Evolutionary conservation across 2,113 vertebrate species (phyloP).

Genomic region (Perccottus glenii): DNA sequence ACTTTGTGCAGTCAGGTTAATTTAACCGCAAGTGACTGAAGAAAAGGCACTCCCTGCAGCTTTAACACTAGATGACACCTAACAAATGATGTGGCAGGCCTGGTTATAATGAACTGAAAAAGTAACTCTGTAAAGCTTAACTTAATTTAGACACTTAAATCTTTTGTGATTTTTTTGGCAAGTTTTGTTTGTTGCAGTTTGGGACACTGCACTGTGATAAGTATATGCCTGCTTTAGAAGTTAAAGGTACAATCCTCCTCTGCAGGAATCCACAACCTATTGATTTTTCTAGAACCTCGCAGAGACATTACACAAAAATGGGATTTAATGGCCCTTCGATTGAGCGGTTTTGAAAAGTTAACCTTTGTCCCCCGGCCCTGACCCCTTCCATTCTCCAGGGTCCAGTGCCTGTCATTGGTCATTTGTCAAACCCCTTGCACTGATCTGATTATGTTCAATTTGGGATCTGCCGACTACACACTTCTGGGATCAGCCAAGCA

Average conservation of each 20-base stretch:
- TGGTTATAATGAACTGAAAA: no score
- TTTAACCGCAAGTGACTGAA: no score
- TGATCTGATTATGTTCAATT: conserved; percentile 79
- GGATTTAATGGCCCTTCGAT: conserved; percentile 78
- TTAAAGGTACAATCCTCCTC: neutral
- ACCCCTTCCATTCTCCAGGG: conserved; percentile 70
- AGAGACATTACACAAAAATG: conserved; percentile 69
- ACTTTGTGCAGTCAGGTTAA: no score
- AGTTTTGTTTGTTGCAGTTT: no score
- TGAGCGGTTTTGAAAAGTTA: conserved; percentile 74
- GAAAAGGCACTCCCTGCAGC: no score
- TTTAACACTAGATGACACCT: no score
- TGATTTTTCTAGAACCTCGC: conserved; percentile 32
- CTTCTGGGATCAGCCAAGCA: conserved; percentile 61
- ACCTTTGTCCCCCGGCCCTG: conserved; percentile 71
- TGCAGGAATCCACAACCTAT: conserved; percentile 1
- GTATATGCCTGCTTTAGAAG: neutral
- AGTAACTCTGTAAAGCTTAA: no score
- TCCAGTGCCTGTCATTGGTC: conserved; percentile 73
- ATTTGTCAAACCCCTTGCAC: conserved; percentile 74
- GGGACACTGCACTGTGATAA: no score
- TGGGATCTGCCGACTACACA: conserved; percentile 69
- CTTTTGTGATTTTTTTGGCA: no score
- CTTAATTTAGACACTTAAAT: no score
- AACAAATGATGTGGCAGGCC: no score